Percentiles rank a stretch among this genome's conserved stretches.
These are phyloP conservation scores for Phoenicopterus ruber DNA, from an alignment of 2,113 vertebrate species.

Conservation along the genomic window DNA sequence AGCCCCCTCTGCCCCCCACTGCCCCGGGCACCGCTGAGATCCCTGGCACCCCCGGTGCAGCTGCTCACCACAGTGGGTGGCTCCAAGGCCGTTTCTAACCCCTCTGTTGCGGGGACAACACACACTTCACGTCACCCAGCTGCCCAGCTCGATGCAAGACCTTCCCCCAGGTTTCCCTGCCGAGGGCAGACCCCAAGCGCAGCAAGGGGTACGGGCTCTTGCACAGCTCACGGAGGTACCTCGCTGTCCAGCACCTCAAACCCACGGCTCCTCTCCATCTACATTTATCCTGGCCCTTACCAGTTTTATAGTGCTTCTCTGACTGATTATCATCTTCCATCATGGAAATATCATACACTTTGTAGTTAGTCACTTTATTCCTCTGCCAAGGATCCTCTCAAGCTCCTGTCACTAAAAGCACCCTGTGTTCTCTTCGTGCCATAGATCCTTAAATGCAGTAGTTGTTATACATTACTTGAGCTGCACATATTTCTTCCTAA, in stretches of 20 bases:
- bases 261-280: neutral
- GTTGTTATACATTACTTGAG: conserved; percentile 26
- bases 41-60: neutral
- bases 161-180: neutral
- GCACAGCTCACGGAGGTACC: rapidly evolving
- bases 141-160: neutral
- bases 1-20: neutral
- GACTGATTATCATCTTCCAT: neutral
- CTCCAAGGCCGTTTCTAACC: neutral
- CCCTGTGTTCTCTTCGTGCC: neutral
- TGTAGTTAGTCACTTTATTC: conserved; percentile 3
- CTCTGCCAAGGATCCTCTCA: conserved; percentile 32
- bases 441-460: conserved; percentile 19
- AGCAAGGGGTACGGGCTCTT: neutral
- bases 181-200: rapidly evolving
- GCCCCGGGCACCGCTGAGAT: rapidly evolving
- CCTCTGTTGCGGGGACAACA: neutral
- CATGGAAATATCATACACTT: neutral
- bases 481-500: conserved; percentile 29
- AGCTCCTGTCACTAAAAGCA: neutral
- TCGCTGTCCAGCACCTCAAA: neutral
- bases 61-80: rapidly evolving
- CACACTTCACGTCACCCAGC: neutral
- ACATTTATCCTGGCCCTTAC: neutral
- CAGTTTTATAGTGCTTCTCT: neutral